Evolutionary conservation across 2,113 vertebrate genomes (phyloP).

Genomic region (Salvelinus namaycush): DNA sequence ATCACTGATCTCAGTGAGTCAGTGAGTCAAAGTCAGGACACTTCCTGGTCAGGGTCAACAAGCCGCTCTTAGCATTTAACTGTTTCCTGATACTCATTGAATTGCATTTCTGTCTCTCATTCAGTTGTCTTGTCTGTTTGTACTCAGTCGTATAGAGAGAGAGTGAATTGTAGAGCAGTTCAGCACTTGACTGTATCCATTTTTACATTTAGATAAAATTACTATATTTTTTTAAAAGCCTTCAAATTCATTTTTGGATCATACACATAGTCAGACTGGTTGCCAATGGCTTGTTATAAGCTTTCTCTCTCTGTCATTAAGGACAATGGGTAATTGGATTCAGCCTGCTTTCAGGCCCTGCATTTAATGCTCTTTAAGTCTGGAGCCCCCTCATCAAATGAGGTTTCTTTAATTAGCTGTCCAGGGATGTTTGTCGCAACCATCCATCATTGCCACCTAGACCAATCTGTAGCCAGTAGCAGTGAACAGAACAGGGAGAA

Average conservation of each 20-base stretch:
- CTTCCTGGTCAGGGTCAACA: neutral
- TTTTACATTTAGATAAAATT: too few species aligned
- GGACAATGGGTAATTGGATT: constrained; percentile 38
- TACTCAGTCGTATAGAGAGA: neutral
- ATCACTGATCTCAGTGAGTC: neutral
- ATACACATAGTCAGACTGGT: neutral
- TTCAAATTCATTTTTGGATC: neutral
- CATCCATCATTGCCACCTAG: constrained; percentile 26
- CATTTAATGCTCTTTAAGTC: constrained; percentile 25
- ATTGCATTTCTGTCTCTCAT: neutral
- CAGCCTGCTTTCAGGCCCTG: constrained; percentile 17
- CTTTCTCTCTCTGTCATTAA: constrained; percentile 39
- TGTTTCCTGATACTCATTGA: too few species aligned
- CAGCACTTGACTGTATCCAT: too few species aligned
- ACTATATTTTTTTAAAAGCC: too few species aligned
- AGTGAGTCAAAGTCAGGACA: neutral
- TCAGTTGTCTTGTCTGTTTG: neutral
- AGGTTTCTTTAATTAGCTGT: constrained; percentile 35
- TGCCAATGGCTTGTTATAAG: constrained; percentile 17
- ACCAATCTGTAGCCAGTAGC: neutral
- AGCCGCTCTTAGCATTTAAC: neutral
- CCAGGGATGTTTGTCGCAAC: constrained; percentile 4
- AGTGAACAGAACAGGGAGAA: neutral
- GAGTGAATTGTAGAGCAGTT: too few species aligned
- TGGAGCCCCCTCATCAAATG: constrained; percentile 22